Base-by-base conservation (phyloP, 2,888 invertebrate species). In the Pristionchus maxplancki region DNA sequence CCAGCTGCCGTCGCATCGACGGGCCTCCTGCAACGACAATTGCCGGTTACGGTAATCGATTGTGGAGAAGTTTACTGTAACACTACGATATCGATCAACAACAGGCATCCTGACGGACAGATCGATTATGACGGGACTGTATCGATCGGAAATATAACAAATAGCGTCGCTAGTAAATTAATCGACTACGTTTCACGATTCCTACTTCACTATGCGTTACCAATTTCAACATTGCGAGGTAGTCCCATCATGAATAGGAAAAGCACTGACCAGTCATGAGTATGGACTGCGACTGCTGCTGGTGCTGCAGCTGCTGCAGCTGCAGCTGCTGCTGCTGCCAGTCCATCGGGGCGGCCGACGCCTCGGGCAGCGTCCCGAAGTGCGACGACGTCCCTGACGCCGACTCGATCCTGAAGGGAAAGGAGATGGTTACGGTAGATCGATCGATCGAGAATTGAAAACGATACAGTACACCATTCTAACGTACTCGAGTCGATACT, bases 341-440 rank as follows among this genome's bases (percentile, higher is more conserved):
- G 34, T 71, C 71, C 78, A 78, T 78, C 40, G 78, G 78, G 17
- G 78, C n/a, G 44, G 74, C 37, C 2, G 17, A 8, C 74, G 78
- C 78, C 48, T 78, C 78, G 78, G 78, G 78, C 78, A 78, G n/a
- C 78, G 78, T 78, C 11, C 78, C 78, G 78, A 78, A 78, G 44
- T 48, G 44, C 28, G 78, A 78, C 48, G 78, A 78, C n/a, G 15
- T 40, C 1, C 78, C 78, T n/a, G 78, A 44, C n/a, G 78, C 78
- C 24, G 40, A n/a, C 44, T 78, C 44, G 44, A 48, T 44, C 78
- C 78, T 78, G 78, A n/a, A 78, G n/a, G 0, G 71, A 24, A 67
- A 37, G 31, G 31, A 11, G 2, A 48, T 28, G 48, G 40, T 74
- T 74, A 74, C 74, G 74, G 40, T 74, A 74, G 20, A 5, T 20